Conservation (phyloP, 2,888 invertebrate genomes). For the Aphelenchoides bicaudatus region DNA sequence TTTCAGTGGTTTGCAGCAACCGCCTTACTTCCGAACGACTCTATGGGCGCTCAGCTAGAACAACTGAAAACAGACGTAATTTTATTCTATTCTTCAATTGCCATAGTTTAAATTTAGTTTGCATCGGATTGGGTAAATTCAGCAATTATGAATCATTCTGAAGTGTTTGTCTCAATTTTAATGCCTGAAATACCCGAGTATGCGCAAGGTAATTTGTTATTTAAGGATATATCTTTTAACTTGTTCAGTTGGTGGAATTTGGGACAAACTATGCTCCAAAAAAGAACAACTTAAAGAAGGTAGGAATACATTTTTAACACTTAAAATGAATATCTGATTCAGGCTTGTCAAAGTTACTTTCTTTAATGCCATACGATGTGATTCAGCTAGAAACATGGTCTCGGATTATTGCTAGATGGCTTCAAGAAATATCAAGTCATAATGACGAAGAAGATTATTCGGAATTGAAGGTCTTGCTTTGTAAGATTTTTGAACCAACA, state of each 20-base stretch:
- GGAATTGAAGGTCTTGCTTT: slow-evolving; percentile 77
- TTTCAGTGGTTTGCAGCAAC: slow-evolving; percentile 99
- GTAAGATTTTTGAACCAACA: slow-evolving; percentile 91
- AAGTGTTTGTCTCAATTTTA: slow-evolving; percentile 85
- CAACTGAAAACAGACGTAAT: slow-evolving; percentile 58
- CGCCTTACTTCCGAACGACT: slow-evolving; percentile 81
- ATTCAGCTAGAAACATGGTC: slow-evolving; percentile 80
- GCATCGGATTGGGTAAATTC: slow-evolving; percentile 86
- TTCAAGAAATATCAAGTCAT: slow-evolving; percentile 81
- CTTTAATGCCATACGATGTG: slow-evolving; percentile 93
- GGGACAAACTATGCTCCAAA: slow-evolving; percentile 65
- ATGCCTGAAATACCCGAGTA: slow-evolving; percentile 93
- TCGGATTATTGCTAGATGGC: slow-evolving; percentile 97
- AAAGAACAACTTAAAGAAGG: slow-evolving; percentile 92
- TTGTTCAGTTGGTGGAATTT: slow-evolving; percentile 95
- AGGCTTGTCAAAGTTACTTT: slow-evolving; percentile 78
- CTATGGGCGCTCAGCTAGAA: slow-evolving; percentile 57
- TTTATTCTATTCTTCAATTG: not conserved
- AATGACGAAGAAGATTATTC: slow-evolving; percentile 66
- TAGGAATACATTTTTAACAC: slow-evolving; percentile 40
- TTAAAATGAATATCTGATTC: not conserved
- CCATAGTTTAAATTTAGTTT: slow-evolving; percentile 64
- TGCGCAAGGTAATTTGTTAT: too few species aligned
- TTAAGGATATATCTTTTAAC: too few species aligned
- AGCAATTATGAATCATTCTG: slow-evolving; percentile 78